phyloP scores from a whole-genome alignment of 37 sponge, comb jelly and placozoan genomes.

The Haliclona indistincta region DNA sequence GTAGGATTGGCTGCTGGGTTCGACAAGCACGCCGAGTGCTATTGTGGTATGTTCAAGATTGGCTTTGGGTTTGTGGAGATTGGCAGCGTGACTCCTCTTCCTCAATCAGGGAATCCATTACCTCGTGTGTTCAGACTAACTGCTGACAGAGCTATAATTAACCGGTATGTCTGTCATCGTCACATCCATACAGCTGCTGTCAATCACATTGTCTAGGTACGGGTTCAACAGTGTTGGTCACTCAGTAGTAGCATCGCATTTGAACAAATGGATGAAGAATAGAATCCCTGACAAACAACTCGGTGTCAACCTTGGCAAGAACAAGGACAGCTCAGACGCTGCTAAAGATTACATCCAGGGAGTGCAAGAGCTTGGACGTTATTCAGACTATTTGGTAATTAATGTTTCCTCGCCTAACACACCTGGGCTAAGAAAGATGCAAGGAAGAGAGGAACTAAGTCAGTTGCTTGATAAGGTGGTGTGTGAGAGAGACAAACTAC shows the following conservation, averaged over 20 bases:
- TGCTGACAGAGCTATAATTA: constrained; percentile 89
- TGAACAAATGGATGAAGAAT: constrained; percentile 37
- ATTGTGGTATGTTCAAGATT: constrained; percentile 59
- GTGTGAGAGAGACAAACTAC: constrained; percentile 50
- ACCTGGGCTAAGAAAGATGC: constrained; percentile 90
- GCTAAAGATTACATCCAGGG: constrained; percentile 77
- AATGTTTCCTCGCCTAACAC: constrained; percentile 99
- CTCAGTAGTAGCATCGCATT: constrained; percentile 35
- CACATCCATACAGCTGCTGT: constrained; percentile 9
- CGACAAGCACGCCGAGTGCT: constrained; percentile 92
- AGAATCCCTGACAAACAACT: constrained; percentile 23
- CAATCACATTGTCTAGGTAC: constrained; percentile 52
- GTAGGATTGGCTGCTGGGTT: constrained; percentile 96
- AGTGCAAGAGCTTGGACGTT: constrained; percentile 68
- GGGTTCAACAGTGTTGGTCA: constrained; percentile 90
- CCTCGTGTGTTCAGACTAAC: constrained; percentile 90
- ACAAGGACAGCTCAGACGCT: constrained; percentile 75
- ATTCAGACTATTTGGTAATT: constrained; percentile 91
- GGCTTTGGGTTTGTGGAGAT: constrained; percentile 95
- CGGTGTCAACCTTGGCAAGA: constrained; percentile 97
- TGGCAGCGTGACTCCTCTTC: constrained; percentile 90
- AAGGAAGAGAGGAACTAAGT: constrained; percentile 61
- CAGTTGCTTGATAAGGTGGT: constrained; percentile 59
- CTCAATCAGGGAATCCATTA: constrained; percentile 82
- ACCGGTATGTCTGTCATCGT: constrained; percentile 69